Evolutionary conservation across 2,888 invertebrate species (phyloP).

Genomic region (Chaetogeoica ovagalla): DNA sequence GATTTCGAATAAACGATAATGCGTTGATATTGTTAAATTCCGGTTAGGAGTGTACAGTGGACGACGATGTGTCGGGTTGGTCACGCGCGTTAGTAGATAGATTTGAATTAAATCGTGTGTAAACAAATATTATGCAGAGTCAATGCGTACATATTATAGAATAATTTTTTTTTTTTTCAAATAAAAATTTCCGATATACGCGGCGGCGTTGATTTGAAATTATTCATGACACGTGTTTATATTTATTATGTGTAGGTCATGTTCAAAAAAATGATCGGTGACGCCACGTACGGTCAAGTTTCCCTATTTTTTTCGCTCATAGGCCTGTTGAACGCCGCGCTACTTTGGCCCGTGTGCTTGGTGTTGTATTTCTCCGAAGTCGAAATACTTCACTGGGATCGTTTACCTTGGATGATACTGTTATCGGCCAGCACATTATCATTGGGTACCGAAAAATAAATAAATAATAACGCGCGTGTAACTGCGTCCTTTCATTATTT

Average conservation of each 20-base stretch:
- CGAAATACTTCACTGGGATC: constrained; percentile 80
- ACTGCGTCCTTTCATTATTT: background rate
- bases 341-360: constrained; percentile 90
- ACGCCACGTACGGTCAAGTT: constrained; percentile 88
- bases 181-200: background rate
- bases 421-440: constrained; percentile 78
- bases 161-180: background rate
- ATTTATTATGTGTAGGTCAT: constrained; percentile 69
- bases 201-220: background rate
- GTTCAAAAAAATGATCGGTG: constrained; percentile 91
- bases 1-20: no score
- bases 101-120: no score
- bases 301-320: constrained; percentile 91
- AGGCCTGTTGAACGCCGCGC: constrained; percentile 82
- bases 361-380: constrained; percentile 83
- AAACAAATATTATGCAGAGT: no score
- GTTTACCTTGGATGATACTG: constrained; percentile 85
- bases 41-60: no score
- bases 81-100: no score
- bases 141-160: no score
- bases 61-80: no score
- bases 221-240: background rate
- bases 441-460: constrained; percentile 65
- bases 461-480: background rate
- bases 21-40: no score